Percentiles rank a stretch among this genome's conserved stretches.
Conservation (phyloP, 2,888 invertebrate species). For the Bellardia bayeri region DNA sequence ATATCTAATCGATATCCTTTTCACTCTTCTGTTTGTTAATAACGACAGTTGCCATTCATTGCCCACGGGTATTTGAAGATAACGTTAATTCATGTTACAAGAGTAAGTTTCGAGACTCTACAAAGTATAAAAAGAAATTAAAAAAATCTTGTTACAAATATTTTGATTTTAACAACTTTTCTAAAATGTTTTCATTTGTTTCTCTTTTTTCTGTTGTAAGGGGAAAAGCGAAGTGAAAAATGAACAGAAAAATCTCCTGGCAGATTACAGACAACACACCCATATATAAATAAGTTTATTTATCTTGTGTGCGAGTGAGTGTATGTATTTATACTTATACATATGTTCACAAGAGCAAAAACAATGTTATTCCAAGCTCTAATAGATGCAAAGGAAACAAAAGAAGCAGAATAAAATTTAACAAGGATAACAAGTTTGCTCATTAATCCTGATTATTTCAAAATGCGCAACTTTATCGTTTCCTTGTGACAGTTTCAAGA, state of each 20-base stretch:
- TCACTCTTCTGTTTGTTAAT: conserved; percentile 49
- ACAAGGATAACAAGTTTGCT: conserved; percentile 70
- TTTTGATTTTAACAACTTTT: conserved; percentile 55
- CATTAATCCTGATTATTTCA: conserved; percentile 72
- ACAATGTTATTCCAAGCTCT: conserved; percentile 47
- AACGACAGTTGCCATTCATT: conserved; percentile 46
- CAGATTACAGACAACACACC: conserved; percentile 3
- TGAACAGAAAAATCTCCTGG: conserved; percentile 12
- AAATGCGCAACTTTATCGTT: conserved; percentile 69
- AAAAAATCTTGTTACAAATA: conserved; percentile 25
- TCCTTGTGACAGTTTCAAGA: conserved; percentile 69
- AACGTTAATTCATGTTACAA: conserved; percentile 54
- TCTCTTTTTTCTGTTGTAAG: not conserved
- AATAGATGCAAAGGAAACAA: conserved; percentile 40
- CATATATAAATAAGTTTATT: conserved; percentile 1
- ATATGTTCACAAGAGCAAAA: conserved; percentile 18
- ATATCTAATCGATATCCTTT: conserved; percentile 55
- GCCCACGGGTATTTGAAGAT: conserved; percentile 53
- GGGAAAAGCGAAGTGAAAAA: not conserved
- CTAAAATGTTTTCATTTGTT: conserved; percentile 42
- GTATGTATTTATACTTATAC: not conserved
- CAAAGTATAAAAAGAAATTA: conserved; percentile 34
- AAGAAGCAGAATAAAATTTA: conserved; percentile 56
- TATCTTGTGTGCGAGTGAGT: not conserved
- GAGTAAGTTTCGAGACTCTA: not conserved